phyloP scores from a whole-genome alignment of 2,888 invertebrate species.

The Zaprionus bogoriensis region DNA sequence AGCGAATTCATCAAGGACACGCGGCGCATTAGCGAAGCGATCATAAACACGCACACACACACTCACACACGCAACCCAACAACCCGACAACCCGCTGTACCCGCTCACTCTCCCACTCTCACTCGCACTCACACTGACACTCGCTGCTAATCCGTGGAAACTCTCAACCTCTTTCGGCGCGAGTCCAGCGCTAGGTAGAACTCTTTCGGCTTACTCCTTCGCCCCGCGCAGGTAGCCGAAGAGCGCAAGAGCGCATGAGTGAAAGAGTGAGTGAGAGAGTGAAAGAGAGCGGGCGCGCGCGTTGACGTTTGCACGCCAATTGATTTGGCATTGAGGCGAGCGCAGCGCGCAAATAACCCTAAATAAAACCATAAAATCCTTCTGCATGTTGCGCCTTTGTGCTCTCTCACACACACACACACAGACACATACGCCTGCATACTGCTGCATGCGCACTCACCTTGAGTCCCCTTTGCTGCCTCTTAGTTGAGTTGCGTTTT shows the following conservation, averaged over 20 bases:
- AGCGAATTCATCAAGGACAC: slow-evolving; percentile 70
- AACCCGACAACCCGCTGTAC: slow-evolving; percentile 34
- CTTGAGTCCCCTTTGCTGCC: slow-evolving; percentile 41
- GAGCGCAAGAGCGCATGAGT: background rate
- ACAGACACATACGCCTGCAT: slow-evolving; percentile 37
- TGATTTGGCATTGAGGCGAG: slow-evolving; percentile 71
- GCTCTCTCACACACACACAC: too few species aligned
- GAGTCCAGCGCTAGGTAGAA: slow-evolving; percentile 58
- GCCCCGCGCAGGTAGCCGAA: slow-evolving; percentile 37
- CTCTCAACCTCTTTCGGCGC: slow-evolving; percentile 76
- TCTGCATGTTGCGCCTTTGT: slow-evolving; percentile 74
- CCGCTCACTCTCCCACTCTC: background rate
- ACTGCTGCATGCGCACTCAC: slow-evolving; percentile 37
- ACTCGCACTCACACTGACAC: background rate
- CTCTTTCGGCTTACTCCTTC: slow-evolving; percentile 62
- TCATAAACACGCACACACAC: too few species aligned
- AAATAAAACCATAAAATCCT: slow-evolving; percentile 82
- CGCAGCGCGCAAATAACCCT: slow-evolving; percentile 74
- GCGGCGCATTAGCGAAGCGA: slow-evolving; percentile 63
- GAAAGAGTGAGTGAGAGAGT: background rate
- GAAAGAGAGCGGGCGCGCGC: background rate
- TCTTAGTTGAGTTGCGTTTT: slow-evolving; percentile 17
- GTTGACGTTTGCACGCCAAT: slow-evolving; percentile 74
- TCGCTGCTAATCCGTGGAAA: slow-evolving; percentile 67
- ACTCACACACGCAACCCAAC: too few species aligned